Evolutionary conservation across 2,113 vertebrate species (phyloP), one percentile per base, ranked within the genome.

Genomic region (Eidolon helvum): DNA sequence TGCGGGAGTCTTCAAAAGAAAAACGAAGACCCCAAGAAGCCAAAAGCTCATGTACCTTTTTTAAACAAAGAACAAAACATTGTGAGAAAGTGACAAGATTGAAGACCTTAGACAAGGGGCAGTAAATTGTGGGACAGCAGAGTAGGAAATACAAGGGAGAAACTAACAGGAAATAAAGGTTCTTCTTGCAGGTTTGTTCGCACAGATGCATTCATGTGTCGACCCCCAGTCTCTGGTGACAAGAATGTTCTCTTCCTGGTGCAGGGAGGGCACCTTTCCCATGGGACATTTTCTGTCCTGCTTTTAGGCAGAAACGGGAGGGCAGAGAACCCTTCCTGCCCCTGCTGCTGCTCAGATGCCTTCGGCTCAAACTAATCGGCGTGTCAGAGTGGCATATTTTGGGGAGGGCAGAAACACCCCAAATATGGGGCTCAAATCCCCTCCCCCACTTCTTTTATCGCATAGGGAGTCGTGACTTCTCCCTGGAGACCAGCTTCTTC

Each of bases 371-470:
- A 10, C 18, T 28, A 9, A 21, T 11, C 26, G 8, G 6, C 55
- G 10, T 0, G 5, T 24, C 30, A 7, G 21, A 0, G 24, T 0
- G 0, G 24, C 18, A 2, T 14, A 2, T 45, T 9, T 30, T 10
- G 40, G 35, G 63, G 35, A 22, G 21, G 89, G 26, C 43, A 61
- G 28, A 33, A 63, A 22, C 9, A 9, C 63, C 71, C 26, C 55
- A 1, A 35, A 18, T 5, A 8, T 50, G 48, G 33, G 6, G 35
- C 4, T 53, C 45, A 3, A 15, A 19, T 5, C 19, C 38, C 38
- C 24, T 35, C 28, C 9, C 35, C 40, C 7, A 12, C 40, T 5
- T 15, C 28, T 72, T 72, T n/a, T 57, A 28, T 75, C 77, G n/a
- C 22, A 7, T 8, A 1, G 1, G 28, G 69, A 5, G 8, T 21